Evolutionary conservation across 2,113 vertebrate genomes (phyloP).

Genomic region (Morone chrysops): DNA sequence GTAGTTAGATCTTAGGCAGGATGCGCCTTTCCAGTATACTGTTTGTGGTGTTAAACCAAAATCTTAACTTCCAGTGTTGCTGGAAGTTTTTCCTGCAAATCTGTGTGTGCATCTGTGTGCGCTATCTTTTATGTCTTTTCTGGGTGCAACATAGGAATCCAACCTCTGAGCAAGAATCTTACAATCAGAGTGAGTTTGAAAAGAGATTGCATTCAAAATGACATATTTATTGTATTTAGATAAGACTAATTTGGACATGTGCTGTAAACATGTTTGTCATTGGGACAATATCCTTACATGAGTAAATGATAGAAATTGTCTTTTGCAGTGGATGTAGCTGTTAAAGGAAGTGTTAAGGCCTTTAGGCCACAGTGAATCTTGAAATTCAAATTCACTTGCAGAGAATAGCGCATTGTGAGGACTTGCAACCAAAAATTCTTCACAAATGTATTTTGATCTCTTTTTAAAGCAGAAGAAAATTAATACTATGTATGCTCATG

Average conservation of each 20-base stretch:
- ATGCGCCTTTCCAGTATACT: too few relatives aligned
- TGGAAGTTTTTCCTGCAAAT: too few relatives aligned
- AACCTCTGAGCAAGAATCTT: background rate
- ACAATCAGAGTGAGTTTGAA: background rate
- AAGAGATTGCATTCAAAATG: background rate
- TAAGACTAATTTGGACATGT: background rate
- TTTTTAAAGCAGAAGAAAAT: background rate
- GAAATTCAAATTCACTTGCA: background rate
- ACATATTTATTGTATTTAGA: background rate
- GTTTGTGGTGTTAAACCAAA: too few relatives aligned
- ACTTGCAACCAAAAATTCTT: background rate
- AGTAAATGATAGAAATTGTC: background rate
- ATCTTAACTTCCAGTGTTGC: too few relatives aligned
- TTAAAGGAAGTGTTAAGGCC: background rate
- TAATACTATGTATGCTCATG: background rate
- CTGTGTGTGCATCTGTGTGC: too few relatives aligned
- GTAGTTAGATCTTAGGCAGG: too few relatives aligned
- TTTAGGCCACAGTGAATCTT: background rate
- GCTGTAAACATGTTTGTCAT: background rate
- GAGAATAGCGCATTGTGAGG: too few relatives aligned
- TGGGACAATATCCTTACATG: background rate
- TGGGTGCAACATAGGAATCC: too few relatives aligned
- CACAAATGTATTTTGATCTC: background rate
- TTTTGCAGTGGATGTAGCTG: background rate
- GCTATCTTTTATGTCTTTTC: too few relatives aligned